Evolutionary conservation across 1,140 invertebrate species (phyloP), one percentile per base, ranked within the genome.

Genomic region (Drosophila eugracilis): DNA sequence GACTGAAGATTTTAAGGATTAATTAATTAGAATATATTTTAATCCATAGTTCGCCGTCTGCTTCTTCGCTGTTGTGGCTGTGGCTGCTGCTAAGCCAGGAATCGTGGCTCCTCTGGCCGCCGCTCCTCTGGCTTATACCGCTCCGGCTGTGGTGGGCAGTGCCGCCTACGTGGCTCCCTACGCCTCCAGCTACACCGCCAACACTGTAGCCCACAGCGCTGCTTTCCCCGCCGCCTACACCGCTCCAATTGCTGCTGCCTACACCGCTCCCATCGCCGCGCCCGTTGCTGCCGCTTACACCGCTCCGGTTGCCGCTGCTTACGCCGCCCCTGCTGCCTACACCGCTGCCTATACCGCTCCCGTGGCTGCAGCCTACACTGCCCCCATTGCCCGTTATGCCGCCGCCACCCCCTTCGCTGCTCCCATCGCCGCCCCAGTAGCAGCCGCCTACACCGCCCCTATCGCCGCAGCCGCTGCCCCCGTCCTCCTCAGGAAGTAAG

Each of bases 161-260:
- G 84, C 88, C 19, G 92, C 93, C 63, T 92, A 92, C 62, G 92
- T 92, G 6, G 93, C 93, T 59, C 92, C 93, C 1, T 93, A 93
- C 48, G 79, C 78, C 59, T 85, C 85, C 62, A 88, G 78, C 73
- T 91, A 83, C 48, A 69, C 57, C 9, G 84, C 84, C n/a, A 58
- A 76, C 34, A 59, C 72, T 17, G 42, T 89, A 12, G 81, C 85
- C 39, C 85, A 89, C 32, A 77, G 78, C 48, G 85, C 83, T 32
- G 86, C 86, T 55, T 88, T 84, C 77, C 86, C 85, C 12, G 85
- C 44, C 1, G 44, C 44, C 24, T 47, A 47, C 14, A 47, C 44
- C 14, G 42, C 26, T 28, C 26, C 26, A 28, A 6, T 28, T 28
- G 26, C 26, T 9, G 30, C 83, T 37, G 79, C 86, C 41, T 21